A percentile compares a stretch with the other conserved stretches of the same genome.
Evolutionary conservation across 2,113 vertebrate genomes (phyloP).

Genomic region (Trinectes maculatus): DNA sequence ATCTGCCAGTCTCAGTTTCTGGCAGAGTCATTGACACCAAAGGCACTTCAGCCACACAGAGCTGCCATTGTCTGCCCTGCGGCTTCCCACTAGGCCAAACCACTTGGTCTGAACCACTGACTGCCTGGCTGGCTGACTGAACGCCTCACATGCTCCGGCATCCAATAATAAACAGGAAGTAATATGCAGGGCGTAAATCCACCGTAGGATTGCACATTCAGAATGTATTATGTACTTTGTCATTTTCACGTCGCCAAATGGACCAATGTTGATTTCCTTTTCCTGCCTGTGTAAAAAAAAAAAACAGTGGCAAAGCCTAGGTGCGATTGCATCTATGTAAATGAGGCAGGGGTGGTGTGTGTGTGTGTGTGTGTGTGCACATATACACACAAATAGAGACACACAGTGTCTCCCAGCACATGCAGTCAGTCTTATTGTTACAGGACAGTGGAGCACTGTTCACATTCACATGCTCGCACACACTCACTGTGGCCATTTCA

Average conservation of each 20-base stretch:
- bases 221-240: constrained; percentile 62
- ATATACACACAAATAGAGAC: constrained; percentile 25
- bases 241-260: constrained; percentile 47
- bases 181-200: constrained; percentile 48
- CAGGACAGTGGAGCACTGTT: constrained; percentile 72
- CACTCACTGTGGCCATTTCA: constrained; percentile 49
- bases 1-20: constrained; percentile 76
- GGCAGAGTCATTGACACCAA: constrained; percentile 76
- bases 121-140: constrained; percentile 64
- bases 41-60: constrained; percentile 77
- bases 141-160: constrained; percentile 64
- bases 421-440: constrained; percentile 71
- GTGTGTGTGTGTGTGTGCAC: constrained; percentile 24
- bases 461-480: constrained; percentile 47
- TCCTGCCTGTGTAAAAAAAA: constrained; percentile 28
- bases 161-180: constrained; percentile 74
- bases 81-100: constrained; percentile 74
- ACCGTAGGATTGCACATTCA: constrained; percentile 55
- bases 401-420: constrained; percentile 54
- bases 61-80: constrained; percentile 73
- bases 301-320: constrained; percentile 46
- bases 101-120: constrained; percentile 78
- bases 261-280: constrained; percentile 40
- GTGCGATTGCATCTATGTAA: constrained; percentile 78
- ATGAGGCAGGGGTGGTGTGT: constrained; percentile 65